Evolutionary conservation across 64 coral and sea anemone genomes (phyloP).

Genomic region (Actinia equina): DNA sequence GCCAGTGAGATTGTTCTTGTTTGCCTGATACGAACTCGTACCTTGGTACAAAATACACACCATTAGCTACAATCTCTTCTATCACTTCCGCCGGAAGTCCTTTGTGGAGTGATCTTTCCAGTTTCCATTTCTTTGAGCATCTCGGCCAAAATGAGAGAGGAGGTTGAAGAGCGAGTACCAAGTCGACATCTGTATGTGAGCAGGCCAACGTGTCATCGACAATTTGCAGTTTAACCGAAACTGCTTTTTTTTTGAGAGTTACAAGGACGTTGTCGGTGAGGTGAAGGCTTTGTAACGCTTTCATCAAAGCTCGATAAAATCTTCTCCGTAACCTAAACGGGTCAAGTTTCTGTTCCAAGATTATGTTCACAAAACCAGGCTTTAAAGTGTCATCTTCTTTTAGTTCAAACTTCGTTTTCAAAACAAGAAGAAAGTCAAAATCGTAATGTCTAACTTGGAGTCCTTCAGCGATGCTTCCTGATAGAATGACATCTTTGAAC

Average conservation of each 20-base stretch:
- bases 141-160: background rate
- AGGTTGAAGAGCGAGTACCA: background rate
- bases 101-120: background rate
- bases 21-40: background rate
- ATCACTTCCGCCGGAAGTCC: background rate
- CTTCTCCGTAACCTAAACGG: background rate
- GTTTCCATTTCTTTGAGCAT: background rate
- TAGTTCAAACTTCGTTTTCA: background rate
- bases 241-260: background rate
- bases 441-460: background rate
- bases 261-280: background rate
- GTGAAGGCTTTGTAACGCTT: background rate
- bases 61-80: background rate
- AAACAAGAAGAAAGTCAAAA: conserved; percentile 14
- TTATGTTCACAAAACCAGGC: conserved; percentile 4
- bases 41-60: conserved; percentile 7
- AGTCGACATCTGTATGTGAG: background rate
- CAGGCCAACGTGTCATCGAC: background rate
- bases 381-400: background rate
- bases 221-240: background rate
- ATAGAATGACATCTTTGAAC: conserved; percentile 1
- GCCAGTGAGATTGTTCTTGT: background rate
- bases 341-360: background rate
- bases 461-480: conserved; percentile 11
- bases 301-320: background rate